Percentiles rank a stretch among this genome's conserved stretches.
These are phyloP conservation scores for Microplitis mediator DNA, from an alignment of 1,140 invertebrate species.

Conservation along the genomic window DNA sequence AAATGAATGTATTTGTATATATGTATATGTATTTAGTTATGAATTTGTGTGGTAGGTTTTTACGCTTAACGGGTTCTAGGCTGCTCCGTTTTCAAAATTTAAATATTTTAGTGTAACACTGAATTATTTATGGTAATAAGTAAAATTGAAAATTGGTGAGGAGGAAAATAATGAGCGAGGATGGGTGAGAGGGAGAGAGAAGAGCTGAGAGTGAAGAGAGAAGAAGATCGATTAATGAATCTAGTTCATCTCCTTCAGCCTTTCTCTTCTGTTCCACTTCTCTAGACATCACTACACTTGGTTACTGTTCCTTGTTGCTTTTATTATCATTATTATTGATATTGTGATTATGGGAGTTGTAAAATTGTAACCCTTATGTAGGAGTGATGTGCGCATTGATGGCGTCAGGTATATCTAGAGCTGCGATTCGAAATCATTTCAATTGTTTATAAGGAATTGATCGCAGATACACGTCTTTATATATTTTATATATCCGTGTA, in stretches of 20 bases:
- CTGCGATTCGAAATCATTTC: conserved; percentile 46
- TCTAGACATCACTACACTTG: conserved; percentile 15
- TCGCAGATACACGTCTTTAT: conserved; percentile 4
- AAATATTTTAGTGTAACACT: no score
- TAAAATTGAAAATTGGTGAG: not conserved
- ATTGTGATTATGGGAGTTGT: no score
- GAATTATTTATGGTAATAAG: not conserved
- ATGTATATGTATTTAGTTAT: no score
- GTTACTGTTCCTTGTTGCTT: no score
- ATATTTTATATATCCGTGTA: no score
- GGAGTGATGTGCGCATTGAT: conserved; percentile 26
- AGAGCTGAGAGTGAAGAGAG: conserved; percentile 36
- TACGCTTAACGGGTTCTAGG: no score
- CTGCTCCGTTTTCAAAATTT: no score
- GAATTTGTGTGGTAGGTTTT: no score
- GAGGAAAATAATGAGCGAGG: conserved; percentile 31
- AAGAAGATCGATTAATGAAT: conserved; percentile 46
- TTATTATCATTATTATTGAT: no score
- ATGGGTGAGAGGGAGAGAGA: conserved; percentile 34
- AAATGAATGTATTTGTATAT: not conserved
- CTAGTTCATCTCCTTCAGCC: conserved; percentile 61
- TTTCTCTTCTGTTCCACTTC: conserved; percentile 64
- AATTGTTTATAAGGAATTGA: conserved; percentile 45
- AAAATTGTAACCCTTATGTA: no score
- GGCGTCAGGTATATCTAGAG: conserved; percentile 56